These are phyloP conservation scores for Fissipunctia ypsillon DNA, from an alignment of 2,888 invertebrate species.

Conservation along the genomic window DNA sequence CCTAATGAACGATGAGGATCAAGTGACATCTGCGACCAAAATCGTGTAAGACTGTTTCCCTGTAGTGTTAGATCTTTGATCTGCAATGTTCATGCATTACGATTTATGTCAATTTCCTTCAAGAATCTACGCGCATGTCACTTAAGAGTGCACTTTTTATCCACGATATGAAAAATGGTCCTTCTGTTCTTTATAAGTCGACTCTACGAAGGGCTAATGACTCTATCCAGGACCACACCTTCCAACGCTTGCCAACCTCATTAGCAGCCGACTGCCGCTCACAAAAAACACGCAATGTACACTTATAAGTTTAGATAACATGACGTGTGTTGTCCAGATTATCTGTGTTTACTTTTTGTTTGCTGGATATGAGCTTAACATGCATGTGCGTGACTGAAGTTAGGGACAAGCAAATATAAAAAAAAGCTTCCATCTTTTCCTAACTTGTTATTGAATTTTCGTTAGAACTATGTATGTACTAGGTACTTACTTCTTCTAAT, in stretches of 20 bases:
- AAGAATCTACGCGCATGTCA: background rate
- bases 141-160: background rate
- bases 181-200: background rate
- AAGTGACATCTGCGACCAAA: background rate
- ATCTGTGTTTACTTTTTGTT: constrained; percentile 24
- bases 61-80: background rate
- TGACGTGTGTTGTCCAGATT: constrained; percentile 6
- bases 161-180: background rate
- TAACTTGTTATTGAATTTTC: background rate
- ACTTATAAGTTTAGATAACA: background rate
- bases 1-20: background rate
- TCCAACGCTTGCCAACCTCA: constrained; percentile 31
- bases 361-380: background rate
- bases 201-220: constrained; percentile 64
- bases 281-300: constrained; percentile 37
- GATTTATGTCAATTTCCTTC: background rate
- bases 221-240: constrained; percentile 64
- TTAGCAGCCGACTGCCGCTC: constrained; percentile 44
- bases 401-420: background rate
- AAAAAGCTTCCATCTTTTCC: background rate
- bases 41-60: background rate
- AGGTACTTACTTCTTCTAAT: background rate
- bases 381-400: background rate
- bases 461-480: background rate
- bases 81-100: background rate